Evolutionary conservation across 53 echinoderm and acorn worm species (phyloP), one percentile per base, ranked within the genome.

Genomic region (Apostichopus leukothele): DNA sequence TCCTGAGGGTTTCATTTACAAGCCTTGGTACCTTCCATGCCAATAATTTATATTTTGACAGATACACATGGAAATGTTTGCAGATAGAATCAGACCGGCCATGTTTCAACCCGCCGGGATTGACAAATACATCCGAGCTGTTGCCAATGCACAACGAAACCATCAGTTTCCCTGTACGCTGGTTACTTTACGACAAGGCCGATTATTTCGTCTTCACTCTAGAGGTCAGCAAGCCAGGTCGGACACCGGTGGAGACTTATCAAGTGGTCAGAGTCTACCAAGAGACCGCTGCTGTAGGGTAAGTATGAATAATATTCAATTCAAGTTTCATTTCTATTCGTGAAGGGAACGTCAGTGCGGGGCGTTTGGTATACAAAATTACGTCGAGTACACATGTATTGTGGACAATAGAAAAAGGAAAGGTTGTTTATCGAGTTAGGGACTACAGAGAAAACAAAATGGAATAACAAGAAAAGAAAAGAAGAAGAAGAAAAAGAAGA

Each of bases 41-140:
- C 57, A 57, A 9, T 57, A 10, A 57, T 9, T 57, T 57, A 10
- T 57, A 7, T 57, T 57, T 71, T 6, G 25, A 27, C 66, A 96
- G 97, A 20, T 96, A 92, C 76, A 90, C 83, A 63, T 96, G 97
- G 97, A 89, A 93, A 0, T 96, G 97, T 60, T 80, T 91, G 73
- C 91, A 78, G 18, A 55, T 96, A 20, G 86, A 84, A 13, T 91
- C 92, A 1, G 53, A 88, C 0, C 54, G 75, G 16, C 60, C 88
- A 1, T 96, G 97, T 89, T 96, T 96, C 90, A 83, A 89, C 74
- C 26, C 79, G 19, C 74, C 86, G 27, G 71, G 57, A 21, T 52
- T 93, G 9, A 83, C 84, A 75, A 91, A 93, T 86, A 67, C 57
- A 12, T 74, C 91, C 1, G 27, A 90, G 60, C 63, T 89, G 13